These are phyloP conservation scores for Drosophila eugracilis DNA, from an alignment of 1,140 invertebrate genomes.

Conservation along the genomic window DNA sequence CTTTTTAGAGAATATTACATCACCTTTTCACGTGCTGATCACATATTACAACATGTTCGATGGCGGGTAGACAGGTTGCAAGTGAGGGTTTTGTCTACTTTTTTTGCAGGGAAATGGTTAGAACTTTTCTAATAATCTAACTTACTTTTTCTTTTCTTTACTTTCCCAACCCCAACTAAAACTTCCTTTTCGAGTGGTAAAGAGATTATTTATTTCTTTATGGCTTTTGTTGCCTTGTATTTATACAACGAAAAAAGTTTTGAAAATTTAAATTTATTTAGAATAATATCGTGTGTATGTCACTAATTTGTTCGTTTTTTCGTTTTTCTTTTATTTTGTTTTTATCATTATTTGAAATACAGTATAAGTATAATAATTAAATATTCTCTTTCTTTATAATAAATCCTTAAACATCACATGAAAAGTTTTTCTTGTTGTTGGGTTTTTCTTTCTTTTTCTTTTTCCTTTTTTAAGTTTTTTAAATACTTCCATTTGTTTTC, in stretches of 20 bases:
- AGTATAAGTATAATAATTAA: conserved; percentile 70
- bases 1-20: conserved; percentile 1
- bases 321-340: conserved; percentile 23
- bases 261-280: conserved; percentile 65
- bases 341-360: conserved; percentile 59
- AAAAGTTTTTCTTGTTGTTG: conserved; percentile 67
- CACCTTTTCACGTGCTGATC: conserved; percentile 1
- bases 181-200: conserved; percentile 36
- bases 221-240: conserved; percentile 27
- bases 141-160: too few relatives aligned
- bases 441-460: conserved; percentile 33
- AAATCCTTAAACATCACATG: conserved; percentile 79
- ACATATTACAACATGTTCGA: not conserved
- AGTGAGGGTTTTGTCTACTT: too few relatives aligned
- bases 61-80: not conserved
- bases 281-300: conserved; percentile 63
- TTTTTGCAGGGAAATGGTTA: not conserved
- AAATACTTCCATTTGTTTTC: conserved; percentile 38
- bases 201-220: conserved; percentile 64
- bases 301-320: conserved; percentile 41
- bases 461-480: conserved; percentile 23
- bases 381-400: conserved; percentile 58
- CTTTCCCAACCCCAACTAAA: not conserved
- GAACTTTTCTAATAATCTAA: too few relatives aligned
- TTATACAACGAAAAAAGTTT: conserved; percentile 66